Base-by-base conservation (phyloP, 2,888 invertebrate genomes). In the Andrena trimmerana region DNA sequence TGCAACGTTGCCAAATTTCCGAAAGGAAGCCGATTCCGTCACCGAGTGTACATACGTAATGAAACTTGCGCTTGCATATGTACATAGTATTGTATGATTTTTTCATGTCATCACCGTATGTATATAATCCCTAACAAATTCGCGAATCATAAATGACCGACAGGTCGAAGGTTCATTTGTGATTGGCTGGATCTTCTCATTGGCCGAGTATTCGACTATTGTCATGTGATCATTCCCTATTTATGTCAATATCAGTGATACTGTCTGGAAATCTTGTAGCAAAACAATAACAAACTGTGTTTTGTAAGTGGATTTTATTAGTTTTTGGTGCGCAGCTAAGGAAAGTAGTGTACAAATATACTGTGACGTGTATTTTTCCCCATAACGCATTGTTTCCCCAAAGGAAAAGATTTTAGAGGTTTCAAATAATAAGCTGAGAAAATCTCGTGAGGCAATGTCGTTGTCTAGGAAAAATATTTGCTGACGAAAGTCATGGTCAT, bases 141-240 rank as follows among this genome's bases (percentile, higher is more conserved):
- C 27, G 8, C 80, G 60, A 80, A 80, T 80, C 80, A 79, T 33
- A 79, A 66, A 66, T 52, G 54, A 67, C 54, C 20, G 62, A 79
- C 67, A 50, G 62, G 24, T 67, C 42, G 20, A 73, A 72, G 48
- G n/a, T 63, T 63, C 33, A 36, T 54, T 73, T 36, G 8, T 68
- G 83, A 91, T 90, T 91, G 90, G 91, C 65, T 65, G 48, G 75
- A 81, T 75, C 71, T 86, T 83, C 82, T 88, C 87, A 91, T 91
- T 91, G 92, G 91, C 86, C 86, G 86, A 76, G 84, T 85, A 78
- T 85, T 83, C 78, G 78, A 85, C 70, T 71, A 72, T 78, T 88
- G 89, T 89, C 92, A 91, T 91, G 92, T 93, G 93, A 93, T 90
- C 91, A 89, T 89, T 92, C 88, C 88, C 86, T 90, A 86, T 92